A percentile compares a stretch with the other conserved stretches of the same genome.
phyloP scores from a whole-genome alignment of 2,113 vertebrate species.

The Girardinichthys multiradiatus region DNA sequence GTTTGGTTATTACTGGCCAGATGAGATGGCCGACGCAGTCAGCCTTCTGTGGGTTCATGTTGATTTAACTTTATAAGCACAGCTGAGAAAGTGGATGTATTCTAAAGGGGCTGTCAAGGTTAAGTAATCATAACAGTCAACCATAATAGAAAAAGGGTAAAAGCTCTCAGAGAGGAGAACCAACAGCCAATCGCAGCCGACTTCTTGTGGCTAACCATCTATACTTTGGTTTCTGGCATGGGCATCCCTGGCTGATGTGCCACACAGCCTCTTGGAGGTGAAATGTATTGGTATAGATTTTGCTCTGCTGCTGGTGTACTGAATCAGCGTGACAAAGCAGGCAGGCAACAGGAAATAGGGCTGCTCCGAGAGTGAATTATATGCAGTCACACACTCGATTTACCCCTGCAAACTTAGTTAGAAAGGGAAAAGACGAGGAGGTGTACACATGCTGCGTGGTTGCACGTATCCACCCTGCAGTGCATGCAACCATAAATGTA shows the following conservation, averaged over 20 bases:
- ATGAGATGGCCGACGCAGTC: constrained; percentile 60
- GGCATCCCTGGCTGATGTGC: constrained; percentile 66
- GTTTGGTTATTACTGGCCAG: constrained; percentile 52
- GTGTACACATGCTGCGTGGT: constrained; percentile 38
- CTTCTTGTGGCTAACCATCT: constrained; percentile 62
- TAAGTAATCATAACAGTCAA: constrained; percentile 51
- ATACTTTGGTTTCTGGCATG: constrained; percentile 56
- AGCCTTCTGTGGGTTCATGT: constrained; percentile 46
- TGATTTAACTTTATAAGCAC: constrained; percentile 66
- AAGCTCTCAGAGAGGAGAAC: constrained; percentile 28
- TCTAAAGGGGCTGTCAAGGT: constrained; percentile 16
- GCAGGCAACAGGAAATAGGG: constrained; percentile 74
- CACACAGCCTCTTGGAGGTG: constrained; percentile 67
- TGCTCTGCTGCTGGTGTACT: constrained; percentile 75
- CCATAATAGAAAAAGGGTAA: constrained; percentile 26
- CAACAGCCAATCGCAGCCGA: constrained; percentile 24
- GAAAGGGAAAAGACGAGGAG: constrained; percentile 56
- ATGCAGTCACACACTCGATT: constrained; percentile 82
- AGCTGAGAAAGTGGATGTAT: constrained; percentile 29
- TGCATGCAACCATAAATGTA: constrained; percentile 40
- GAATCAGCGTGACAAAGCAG: constrained; percentile 81
- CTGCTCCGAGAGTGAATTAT: constrained; percentile 80
- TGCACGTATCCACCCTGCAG: constrained; percentile 24
- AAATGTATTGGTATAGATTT: constrained; percentile 81
- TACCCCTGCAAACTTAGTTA: constrained; percentile 79